A percentile compares a stretch with the other conserved stretches of the same genome.
phyloP scores from a whole-genome alignment of 2,888 invertebrate genomes.

The Mylabris sibirica region DNA sequence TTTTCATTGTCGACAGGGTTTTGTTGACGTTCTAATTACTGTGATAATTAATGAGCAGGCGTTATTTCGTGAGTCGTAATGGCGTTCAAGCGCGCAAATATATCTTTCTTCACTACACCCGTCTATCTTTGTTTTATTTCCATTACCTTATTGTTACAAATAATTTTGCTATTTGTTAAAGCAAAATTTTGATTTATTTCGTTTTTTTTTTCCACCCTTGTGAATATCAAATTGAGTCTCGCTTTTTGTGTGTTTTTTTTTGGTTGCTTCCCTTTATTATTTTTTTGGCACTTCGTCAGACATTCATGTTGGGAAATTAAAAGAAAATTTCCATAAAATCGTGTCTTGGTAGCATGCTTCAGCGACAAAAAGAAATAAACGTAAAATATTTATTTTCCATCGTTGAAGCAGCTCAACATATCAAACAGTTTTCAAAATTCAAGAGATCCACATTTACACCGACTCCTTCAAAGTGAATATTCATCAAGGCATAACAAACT shows the following conservation, averaged over 20 bases:
- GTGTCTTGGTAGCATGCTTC: conserved; percentile 27
- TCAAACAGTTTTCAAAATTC: conserved; percentile 39
- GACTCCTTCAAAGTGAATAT: conserved; percentile 43
- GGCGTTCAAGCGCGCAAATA: conserved; percentile 1
- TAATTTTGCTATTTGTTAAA: not conserved
- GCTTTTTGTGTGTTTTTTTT: not conserved
- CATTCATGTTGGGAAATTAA: conserved; percentile 33
- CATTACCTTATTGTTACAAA: conserved; percentile 1
- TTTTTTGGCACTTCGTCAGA: not conserved
- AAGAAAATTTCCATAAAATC: conserved; percentile 39
- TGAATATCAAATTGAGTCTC: not conserved
- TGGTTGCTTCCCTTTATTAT: conserved; percentile 13
- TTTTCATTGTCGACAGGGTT: conserved; percentile 16
- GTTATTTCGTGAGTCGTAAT: conserved; percentile 14
- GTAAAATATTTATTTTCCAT: conserved; percentile 41
- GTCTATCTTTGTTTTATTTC: not conserved
- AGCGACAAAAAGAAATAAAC: conserved; percentile 35
- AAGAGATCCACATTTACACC: conserved; percentile 37
- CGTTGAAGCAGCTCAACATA: conserved; percentile 43
- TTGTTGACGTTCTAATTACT: conserved; percentile 26
- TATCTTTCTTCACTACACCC: not conserved
- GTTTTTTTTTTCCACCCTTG: not conserved
- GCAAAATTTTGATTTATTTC: conserved; percentile 24
- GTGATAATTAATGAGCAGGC: conserved; percentile 28
- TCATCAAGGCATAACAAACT: conserved; percentile 38